These are phyloP conservation scores for Heteractis magnifica DNA, from an alignment of 92 coral and sea anemone genomes.

Conservation along the genomic window DNA sequence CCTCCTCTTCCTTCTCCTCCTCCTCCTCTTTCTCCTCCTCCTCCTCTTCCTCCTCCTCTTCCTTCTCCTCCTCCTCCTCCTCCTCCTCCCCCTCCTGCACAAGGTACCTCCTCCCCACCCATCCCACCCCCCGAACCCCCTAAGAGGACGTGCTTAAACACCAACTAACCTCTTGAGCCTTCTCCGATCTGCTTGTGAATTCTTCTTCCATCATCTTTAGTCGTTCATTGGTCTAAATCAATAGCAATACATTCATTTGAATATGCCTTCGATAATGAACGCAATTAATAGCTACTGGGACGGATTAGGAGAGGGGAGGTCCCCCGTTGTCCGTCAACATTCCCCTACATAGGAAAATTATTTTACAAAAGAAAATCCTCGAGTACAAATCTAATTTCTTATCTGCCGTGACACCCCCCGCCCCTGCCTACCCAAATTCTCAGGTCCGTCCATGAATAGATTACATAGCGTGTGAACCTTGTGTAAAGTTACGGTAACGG, in stretches of 20 bases:
- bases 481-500: too few relatives aligned
- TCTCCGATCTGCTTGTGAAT: conserved; percentile 70
- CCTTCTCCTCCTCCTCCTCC: neutral
- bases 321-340: too few relatives aligned
- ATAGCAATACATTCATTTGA: neutral
- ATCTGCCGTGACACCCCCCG: too few relatives aligned
- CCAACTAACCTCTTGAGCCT: conserved; percentile 69
- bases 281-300: too few relatives aligned
- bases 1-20: neutral
- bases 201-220: conserved; percentile 90
- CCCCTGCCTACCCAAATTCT: too few relatives aligned
- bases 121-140: neutral
- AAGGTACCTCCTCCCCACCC: neutral
- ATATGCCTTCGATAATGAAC: neutral
- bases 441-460: too few relatives aligned
- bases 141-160: too few relatives aligned
- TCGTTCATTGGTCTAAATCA: conserved; percentile 78
- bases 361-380: too few relatives aligned
- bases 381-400: too few relatives aligned
- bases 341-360: too few relatives aligned
- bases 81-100: neutral
- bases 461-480: too few relatives aligned
- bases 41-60: neutral
- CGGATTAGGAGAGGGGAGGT: too few relatives aligned
- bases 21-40: neutral